Base-by-base conservation (phyloP, 2,797 vertebrate genomes). In the Sebastiscus tertius region DNA sequence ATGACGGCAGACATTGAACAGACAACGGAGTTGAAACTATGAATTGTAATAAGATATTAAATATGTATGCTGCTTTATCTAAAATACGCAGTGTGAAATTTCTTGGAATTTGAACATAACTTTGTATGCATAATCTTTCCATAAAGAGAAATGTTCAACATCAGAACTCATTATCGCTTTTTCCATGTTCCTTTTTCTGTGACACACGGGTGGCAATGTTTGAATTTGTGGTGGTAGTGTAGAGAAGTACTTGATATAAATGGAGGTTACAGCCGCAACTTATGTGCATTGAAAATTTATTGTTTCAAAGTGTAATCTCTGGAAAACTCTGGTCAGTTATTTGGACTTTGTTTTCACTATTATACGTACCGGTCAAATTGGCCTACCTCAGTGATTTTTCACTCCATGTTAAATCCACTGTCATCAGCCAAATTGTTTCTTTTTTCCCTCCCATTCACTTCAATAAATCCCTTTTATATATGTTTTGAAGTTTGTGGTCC, bases 391-490 rank as follows among this genome's bases (percentile, higher is more conserved):
- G 88, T 94, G 92, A 93, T 91, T 94, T 80, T 94, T 95, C 94
- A 95, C 94, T 94, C 90, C 75, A 89, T 87, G 90, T 93, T 93
- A 72, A 93, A 87, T 86, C 84, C 88, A 90, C 82, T 95, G 93
- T 96, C 93, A 93, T 96, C 94, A 96, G 95, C 94, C 95, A 96
- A 94, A 95, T 95, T 95, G 93, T 96, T 97, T 96, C 58, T 89
- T 86, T 54, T 96, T 95, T 95, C 94, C 94, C 94, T 96, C 86
- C 87, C 96, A 96, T 95, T 96, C 96, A 97, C 97, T 97, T 97
- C 96, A 98, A 98, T 98, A 98, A 98, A 98, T 96, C 95, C 96
- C 96, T 97, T 98, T 96, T 96, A 94, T 94, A 94, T 90, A 92
- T 64, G 90, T 94, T 89, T 83, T 83, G 92, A 94, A 89, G 86